Percentiles rank a stretch among this genome's conserved stretches.
These are phyloP conservation scores for Bradysia coprophila DNA, from an alignment of 1,140 invertebrate genomes.

Conservation along the genomic window DNA sequence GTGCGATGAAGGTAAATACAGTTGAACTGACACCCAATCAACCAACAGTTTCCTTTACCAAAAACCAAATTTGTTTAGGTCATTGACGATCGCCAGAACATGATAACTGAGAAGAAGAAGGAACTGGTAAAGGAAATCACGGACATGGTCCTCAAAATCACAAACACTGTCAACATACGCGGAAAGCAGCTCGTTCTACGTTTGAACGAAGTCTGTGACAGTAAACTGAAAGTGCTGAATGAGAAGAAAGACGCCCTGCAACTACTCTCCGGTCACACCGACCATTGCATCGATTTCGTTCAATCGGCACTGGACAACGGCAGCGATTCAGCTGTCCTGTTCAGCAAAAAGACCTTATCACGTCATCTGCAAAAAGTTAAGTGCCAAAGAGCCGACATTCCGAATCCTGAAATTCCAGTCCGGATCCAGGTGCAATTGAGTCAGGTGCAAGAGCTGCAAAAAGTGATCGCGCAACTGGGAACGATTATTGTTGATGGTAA, in stretches of 20 bases:
- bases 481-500: conserved; percentile 60
- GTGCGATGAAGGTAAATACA: conserved; percentile 45
- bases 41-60: background rate
- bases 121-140: conserved; percentile 68
- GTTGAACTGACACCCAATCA: too few relatives aligned
- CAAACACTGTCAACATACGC: conserved; percentile 61
- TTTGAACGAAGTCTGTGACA: conserved; percentile 64
- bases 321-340: conserved; percentile 64
- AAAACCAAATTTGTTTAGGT: conserved; percentile 22
- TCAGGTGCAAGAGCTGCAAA: conserved; percentile 56
- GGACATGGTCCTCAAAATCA: conserved; percentile 65
- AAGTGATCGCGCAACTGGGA: conserved; percentile 53
- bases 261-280: conserved; percentile 58
- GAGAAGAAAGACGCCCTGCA: conserved; percentile 66
- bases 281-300: conserved; percentile 74
- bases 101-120: conserved; percentile 69
- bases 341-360: conserved; percentile 58
- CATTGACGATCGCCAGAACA: conserved; percentile 59
- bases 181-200: conserved; percentile 62
- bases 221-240: conserved; percentile 60
- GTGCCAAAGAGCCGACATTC: conserved; percentile 57
- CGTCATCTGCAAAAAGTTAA: conserved; percentile 61
- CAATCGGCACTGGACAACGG: conserved; percentile 56
- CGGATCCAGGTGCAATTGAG: conserved; percentile 55
- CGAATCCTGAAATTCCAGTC: conserved; percentile 67